These are phyloP conservation scores for Heliconius ethilla DNA, from an alignment of 2,888 invertebrate species.

Conservation along the genomic window DNA sequence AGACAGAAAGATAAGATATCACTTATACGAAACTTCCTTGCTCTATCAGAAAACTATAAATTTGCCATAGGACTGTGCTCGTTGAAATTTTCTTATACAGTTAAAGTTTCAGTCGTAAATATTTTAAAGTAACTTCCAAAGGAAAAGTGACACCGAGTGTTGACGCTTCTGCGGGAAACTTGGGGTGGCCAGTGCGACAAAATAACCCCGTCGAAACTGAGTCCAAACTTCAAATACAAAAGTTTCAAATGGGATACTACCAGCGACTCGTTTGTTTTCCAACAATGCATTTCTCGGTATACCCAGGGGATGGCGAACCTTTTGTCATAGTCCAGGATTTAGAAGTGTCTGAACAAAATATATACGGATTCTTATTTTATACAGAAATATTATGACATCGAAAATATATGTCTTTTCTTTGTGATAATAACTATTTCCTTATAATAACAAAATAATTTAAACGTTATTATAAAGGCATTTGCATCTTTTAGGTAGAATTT, in stretches of 20 bases:
- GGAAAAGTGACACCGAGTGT: conserved; percentile 76
- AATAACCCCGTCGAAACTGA: conserved; percentile 73
- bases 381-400: conserved; percentile 11
- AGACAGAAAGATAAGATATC: conserved; percentile 57
- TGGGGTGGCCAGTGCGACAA: conserved; percentile 68
- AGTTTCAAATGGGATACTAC: conserved; percentile 64
- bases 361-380: conserved; percentile 14
- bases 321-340: conserved; percentile 51
- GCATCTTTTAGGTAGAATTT: conserved; percentile 9
- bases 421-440: background rate
- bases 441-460: background rate
- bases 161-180: conserved; percentile 68
- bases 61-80: conserved; percentile 63
- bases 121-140: conserved; percentile 78
- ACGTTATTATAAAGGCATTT: background rate
- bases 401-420: background rate
- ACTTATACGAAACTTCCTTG: conserved; percentile 67
- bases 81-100: conserved; percentile 66
- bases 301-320: conserved; percentile 48
- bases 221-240: conserved; percentile 72
- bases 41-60: conserved; percentile 71
- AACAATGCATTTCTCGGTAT: conserved; percentile 50
- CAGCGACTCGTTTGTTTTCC: conserved; percentile 62
- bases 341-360: conserved; percentile 44
- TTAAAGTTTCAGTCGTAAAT: conserved; percentile 75